A percentile compares a stretch with the other conserved stretches of the same genome.
Conservation (phyloP, 2,797 vertebrate genomes). For the Eospalax fontanierii region DNA sequence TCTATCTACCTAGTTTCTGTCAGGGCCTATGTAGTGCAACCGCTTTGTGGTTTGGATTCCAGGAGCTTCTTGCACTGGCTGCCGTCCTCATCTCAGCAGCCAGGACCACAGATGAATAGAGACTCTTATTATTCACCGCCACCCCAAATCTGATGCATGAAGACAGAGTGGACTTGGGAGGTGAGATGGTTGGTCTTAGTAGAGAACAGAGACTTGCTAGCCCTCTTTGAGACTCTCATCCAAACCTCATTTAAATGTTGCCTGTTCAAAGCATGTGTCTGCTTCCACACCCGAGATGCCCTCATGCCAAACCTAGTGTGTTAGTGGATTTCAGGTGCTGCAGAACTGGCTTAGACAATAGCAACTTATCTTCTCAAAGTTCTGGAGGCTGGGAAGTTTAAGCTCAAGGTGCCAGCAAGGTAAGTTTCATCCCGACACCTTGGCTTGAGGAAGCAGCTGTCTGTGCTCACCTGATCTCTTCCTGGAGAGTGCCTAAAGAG, state of each 20-base stretch:
- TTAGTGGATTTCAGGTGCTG: not conserved
- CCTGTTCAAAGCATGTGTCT: not conserved
- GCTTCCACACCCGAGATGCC: not conserved
- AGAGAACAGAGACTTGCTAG: not conserved
- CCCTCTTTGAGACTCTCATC: not conserved
- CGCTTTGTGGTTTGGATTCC: not conserved
- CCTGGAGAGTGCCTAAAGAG: not conserved
- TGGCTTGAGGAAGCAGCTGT: not conserved
- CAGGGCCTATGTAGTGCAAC: not conserved
- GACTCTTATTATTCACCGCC: not conserved
- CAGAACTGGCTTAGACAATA: not conserved
- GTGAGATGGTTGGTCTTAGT: not conserved
- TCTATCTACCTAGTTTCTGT: not conserved
- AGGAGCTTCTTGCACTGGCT: not conserved
- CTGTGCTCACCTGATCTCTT: not conserved
- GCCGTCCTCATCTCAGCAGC: not conserved
- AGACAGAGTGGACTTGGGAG: not conserved
- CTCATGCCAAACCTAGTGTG: not conserved
- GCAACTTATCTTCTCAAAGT: not conserved
- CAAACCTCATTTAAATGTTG: not conserved
- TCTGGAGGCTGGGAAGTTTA: constrained; percentile 5
- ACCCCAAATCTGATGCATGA: not conserved
- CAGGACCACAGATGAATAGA: not conserved
- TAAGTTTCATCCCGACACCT: not conserved
- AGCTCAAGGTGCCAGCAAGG: not conserved